These are phyloP conservation scores for Nudaria mundana DNA, from an alignment of 2,888 invertebrate genomes.

Conservation along the genomic window DNA sequence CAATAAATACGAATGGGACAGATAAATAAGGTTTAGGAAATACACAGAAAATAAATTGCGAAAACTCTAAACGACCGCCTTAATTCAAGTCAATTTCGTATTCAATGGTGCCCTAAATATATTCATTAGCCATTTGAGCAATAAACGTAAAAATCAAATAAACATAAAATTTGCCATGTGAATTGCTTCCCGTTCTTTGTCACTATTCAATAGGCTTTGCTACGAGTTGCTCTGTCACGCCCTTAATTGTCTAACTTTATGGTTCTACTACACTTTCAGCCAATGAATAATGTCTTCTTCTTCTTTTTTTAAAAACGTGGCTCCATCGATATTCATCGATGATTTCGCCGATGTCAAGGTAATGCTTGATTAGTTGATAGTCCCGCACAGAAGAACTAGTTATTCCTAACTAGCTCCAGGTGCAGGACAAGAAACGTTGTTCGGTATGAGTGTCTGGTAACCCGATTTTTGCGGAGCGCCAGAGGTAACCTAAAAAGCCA, in stretches of 20 bases:
- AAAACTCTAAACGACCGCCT: background rate
- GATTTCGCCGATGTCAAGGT: too few species aligned
- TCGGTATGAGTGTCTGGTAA: too few species aligned
- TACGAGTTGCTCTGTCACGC: slow-evolving; percentile 16
- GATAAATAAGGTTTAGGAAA: background rate
- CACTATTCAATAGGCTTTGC: slow-evolving; percentile 14
- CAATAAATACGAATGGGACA: background rate
- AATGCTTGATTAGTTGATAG: too few species aligned
- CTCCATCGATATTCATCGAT: too few species aligned
- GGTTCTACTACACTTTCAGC: background rate
- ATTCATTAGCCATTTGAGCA: slow-evolving; percentile 3
- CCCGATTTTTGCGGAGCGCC: too few species aligned
- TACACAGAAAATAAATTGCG: background rate
- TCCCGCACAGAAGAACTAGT: too few species aligned
- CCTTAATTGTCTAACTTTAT: slow-evolving; percentile 9
- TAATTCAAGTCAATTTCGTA: background rate
- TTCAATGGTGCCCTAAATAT: background rate
- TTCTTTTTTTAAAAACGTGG: too few species aligned
- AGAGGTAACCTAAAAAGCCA: too few species aligned
- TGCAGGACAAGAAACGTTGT: too few species aligned
- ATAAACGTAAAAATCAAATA: slow-evolving; percentile 23
- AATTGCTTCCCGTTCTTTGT: slow-evolving; percentile 15
- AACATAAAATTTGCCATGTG: slow-evolving; percentile 23
- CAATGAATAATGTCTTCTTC: too few species aligned
- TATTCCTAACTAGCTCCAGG: too few species aligned